Conservation (phyloP, 1,140 invertebrate genomes). For the Bombus turneri region DNA sequence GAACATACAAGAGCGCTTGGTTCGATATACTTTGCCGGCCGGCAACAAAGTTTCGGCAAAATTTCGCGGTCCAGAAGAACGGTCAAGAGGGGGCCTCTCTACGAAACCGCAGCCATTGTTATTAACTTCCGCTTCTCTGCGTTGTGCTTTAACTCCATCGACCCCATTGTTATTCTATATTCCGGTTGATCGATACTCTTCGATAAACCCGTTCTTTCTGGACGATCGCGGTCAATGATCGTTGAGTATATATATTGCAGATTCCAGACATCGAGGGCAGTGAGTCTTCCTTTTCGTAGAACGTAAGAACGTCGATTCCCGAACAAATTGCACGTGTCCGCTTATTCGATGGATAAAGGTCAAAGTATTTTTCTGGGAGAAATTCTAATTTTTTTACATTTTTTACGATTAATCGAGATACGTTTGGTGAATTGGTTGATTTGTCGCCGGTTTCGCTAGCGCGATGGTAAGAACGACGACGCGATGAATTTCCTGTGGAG, state of each 20-base stretch:
- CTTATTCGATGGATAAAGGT: background rate
- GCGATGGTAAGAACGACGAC: no score
- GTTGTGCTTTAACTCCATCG: background rate
- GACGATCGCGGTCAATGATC: background rate
- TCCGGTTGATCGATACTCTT: constrained; percentile 10
- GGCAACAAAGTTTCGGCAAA: constrained; percentile 31
- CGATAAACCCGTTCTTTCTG: background rate
- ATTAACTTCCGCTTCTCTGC: constrained; percentile 28
- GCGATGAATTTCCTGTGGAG: no score
- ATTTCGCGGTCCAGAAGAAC: constrained; percentile 40
- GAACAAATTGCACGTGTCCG: background rate
- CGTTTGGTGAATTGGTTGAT: background rate
- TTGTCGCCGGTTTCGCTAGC: background rate
- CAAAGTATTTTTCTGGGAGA: background rate
- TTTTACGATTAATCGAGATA: background rate
- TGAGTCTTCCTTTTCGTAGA: background rate
- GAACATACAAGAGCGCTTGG: constrained; percentile 58
- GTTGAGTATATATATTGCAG: background rate
- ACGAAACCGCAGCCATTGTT: constrained; percentile 20
- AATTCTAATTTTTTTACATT: background rate
- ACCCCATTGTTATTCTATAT: background rate
- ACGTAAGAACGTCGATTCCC: background rate
- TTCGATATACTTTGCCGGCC: constrained; percentile 20
- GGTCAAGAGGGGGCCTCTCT: constrained; percentile 14
- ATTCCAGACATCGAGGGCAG: background rate